phyloP scores from a whole-genome alignment of 2,797 vertebrate genomes.

The Cottoperca gobio region DNA sequence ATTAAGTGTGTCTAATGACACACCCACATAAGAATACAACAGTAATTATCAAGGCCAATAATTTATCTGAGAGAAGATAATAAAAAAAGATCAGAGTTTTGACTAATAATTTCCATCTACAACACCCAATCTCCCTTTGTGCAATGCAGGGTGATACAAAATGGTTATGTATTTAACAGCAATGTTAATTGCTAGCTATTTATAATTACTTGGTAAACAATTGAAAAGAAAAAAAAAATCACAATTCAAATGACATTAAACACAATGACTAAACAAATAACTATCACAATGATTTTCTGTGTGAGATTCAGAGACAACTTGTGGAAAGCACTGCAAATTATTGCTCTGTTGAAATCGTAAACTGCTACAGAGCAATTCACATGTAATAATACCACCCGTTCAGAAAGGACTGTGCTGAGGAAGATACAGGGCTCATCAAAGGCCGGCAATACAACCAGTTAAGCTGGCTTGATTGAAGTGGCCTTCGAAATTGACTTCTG shows the following conservation, averaged over 20 bases:
- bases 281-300: constrained; percentile 19
- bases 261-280: constrained; percentile 3
- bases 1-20: constrained; percentile 44
- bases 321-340: constrained; percentile 16
- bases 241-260: constrained; percentile 24
- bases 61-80: constrained; percentile 63
- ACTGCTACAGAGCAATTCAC: constrained; percentile 38
- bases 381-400: constrained; percentile 29
- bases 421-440: constrained; percentile 37
- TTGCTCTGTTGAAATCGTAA: constrained; percentile 20
- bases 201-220: neutral
- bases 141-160: neutral
- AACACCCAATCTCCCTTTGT: neutral
- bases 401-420: constrained; percentile 17
- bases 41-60: constrained; percentile 64
- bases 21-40: constrained; percentile 51
- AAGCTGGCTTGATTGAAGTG: constrained; percentile 29
- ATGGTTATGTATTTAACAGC: neutral
- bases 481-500: constrained; percentile 14
- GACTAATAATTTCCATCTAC: constrained; percentile 31
- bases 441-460: constrained; percentile 17
- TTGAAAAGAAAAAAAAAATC: constrained; percentile 19
- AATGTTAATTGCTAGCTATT: constrained; percentile 1
- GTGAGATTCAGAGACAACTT: constrained; percentile 12
- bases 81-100: constrained; percentile 64